A percentile compares a stretch with the other conserved stretches of the same genome.
Conservation (phyloP, 2,888 invertebrate genomes). For the Boloria euphrosyne region DNA sequence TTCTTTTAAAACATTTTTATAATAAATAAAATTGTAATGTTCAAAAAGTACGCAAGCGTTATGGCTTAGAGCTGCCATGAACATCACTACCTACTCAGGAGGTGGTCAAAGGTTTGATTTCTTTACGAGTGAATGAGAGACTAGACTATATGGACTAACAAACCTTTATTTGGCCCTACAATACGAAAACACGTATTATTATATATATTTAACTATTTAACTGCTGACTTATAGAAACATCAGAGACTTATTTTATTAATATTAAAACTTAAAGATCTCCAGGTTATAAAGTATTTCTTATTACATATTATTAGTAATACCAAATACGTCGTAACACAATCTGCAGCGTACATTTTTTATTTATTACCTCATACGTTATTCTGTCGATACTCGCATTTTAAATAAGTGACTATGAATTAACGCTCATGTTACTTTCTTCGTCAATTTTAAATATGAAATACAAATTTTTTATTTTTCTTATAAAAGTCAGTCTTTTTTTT, state of each 20-base stretch:
- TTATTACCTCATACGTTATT: conserved; percentile 17
- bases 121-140: no score
- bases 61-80: no score
- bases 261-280: neutral
- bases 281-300: neutral
- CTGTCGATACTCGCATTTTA: conserved; percentile 8
- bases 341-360: conserved; percentile 17
- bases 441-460: conserved; percentile 1
- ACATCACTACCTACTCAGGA: no score
- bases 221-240: neutral
- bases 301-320: conserved; percentile 16
- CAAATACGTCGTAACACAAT: conserved; percentile 16
- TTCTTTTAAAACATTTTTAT: no score
- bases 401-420: conserved; percentile 15
- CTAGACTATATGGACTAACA: no score
- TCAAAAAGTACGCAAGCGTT: no score
- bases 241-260: neutral
- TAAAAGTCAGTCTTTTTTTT: neutral
- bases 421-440: neutral
- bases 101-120: no score
- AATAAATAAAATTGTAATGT: no score
- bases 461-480: neutral
- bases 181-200: no score
- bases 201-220: no score
- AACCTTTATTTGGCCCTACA: no score